A percentile compares a stretch with the other conserved stretches of the same genome.
Conservation (phyloP, 2,113 vertebrate species). For the Ictalurus punctatus region DNA sequence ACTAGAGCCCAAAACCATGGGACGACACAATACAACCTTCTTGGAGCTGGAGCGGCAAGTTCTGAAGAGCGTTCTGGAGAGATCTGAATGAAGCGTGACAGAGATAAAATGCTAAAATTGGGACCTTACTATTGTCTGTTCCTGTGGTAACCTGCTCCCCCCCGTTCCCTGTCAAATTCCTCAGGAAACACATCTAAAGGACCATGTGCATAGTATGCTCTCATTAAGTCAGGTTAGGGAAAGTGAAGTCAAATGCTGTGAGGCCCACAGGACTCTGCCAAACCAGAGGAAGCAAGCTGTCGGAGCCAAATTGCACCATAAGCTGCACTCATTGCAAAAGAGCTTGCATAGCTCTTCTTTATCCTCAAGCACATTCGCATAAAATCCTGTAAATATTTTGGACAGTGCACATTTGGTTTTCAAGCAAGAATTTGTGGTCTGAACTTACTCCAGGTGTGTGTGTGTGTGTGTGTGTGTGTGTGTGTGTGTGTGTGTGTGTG, state of each 20-base stretch:
- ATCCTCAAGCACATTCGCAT: conserved; percentile 37
- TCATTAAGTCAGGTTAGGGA: conserved; percentile 71
- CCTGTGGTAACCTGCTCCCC: conserved; percentile 60
- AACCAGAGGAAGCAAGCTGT: conserved; percentile 68
- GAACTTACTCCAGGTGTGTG: conserved; percentile 30
- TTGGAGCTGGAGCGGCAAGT: background rate
- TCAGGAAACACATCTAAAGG: conserved; percentile 72
- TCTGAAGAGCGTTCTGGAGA: conserved; percentile 9
- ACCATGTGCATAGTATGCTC: conserved; percentile 69
- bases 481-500: conserved; percentile 1
- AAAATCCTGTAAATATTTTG: conserved; percentile 54
- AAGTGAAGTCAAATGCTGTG: conserved; percentile 50
- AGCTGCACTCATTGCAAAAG: conserved; percentile 63
- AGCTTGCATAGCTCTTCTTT: conserved; percentile 49
- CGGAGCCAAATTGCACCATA: conserved; percentile 66
- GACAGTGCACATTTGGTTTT: conserved; percentile 36
- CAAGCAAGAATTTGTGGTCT: conserved; percentile 53
- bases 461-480: conserved; percentile 38
- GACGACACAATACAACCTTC: conserved; percentile 8
- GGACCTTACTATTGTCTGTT: conserved; percentile 57
- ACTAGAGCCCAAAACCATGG: background rate
- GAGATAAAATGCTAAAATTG: conserved; percentile 56
- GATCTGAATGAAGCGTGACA: conserved; percentile 37
- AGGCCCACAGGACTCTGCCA: conserved; percentile 60
- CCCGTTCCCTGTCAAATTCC: conserved; percentile 70